These are phyloP conservation scores for Clupea harengus DNA, from an alignment of 2,113 vertebrate species.

Conservation along the genomic window DNA sequence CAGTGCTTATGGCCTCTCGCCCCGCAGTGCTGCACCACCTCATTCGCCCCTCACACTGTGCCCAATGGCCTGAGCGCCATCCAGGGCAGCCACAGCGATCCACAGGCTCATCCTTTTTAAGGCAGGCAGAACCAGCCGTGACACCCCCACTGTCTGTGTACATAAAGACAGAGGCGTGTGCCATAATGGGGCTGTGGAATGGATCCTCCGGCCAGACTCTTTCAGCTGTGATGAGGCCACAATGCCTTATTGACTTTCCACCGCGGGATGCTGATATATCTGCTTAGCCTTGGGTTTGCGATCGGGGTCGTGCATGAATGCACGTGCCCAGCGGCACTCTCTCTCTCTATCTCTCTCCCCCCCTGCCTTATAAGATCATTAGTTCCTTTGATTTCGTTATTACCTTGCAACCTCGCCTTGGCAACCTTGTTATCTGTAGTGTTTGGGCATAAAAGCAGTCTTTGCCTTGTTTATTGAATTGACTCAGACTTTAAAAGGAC, in stretches of 20 bases:
- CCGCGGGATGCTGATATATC: conserved; percentile 9
- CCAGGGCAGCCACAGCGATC: conserved; percentile 63
- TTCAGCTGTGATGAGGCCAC: conserved; percentile 40
- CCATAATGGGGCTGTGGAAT: conserved; percentile 51
- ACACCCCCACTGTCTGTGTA: conserved; percentile 49
- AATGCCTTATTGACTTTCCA: conserved; percentile 33
- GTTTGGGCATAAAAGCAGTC: neutral
- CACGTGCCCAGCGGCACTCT: neutral
- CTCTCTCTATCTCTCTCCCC: neutral
- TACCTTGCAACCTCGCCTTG: neutral
- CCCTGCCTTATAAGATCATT: neutral
- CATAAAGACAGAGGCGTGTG: conserved; percentile 46
- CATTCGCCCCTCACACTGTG: conserved; percentile 83
- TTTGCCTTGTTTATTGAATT: neutral
- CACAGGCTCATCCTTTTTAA: conserved; percentile 61
- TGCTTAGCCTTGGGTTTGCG: neutral
- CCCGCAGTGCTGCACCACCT: conserved; percentile 69
- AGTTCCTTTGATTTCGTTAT: neutral
- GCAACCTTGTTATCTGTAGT: neutral
- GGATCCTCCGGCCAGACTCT: conserved; percentile 39
- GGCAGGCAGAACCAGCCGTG: conserved; percentile 23
- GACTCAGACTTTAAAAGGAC: neutral
- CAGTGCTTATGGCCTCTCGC: conserved; percentile 63
- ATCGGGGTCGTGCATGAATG: neutral
- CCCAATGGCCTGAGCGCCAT: conserved; percentile 89